Evolutionary conservation across 2,888 invertebrate genomes (phyloP), one percentile per base, ranked within the genome.

Genomic region (Ornithoptera priamus): DNA sequence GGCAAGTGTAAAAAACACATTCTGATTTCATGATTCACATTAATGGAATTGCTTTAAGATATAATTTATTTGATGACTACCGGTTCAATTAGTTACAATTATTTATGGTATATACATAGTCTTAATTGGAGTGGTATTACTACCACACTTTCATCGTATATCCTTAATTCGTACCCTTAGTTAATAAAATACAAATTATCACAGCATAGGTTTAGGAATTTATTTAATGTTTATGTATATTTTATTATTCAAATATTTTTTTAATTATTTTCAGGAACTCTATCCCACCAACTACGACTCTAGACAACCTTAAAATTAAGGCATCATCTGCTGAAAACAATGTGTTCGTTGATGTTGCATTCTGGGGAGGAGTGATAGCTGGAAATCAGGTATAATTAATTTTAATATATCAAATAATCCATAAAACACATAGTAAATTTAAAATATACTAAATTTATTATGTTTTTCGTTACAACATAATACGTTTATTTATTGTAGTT

Each of bases 331-430:
- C 96, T 0, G 83, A 88, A 57, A 94, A 92, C 2, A 93, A 94
- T 75, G 89, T 94, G 36, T 95, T 91, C 75, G 94, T 96, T 0
- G 96, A 96, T 80, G 94, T 96, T 61, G 96, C 94, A 4, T 96
- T 96, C 84, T 96, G 96, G 96, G 96, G 96, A n/a, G 96, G 96
- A n/a, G 93, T 96, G 1, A 93, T 96, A 63, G 95, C 95, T 0
- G 94, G 93, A 71, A 96, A 96, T 83, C 85, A 93, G 81, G 94
- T 94, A 81, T 77, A 53, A n/a, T 53, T 7, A 53, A 5, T 18
- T 53, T 5, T 53, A 53, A n/a, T 18, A 53, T 18, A 53, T 53
- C 7, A 53, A 12, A 53, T 53, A 53, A 42, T 10, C 42, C 12
- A 42, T 42, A 42, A 42, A 30, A 5, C 5, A 42, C 42, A 42